Conservation (phyloP, 2,797 vertebrate species). For the Limosa lapponica region DNA sequence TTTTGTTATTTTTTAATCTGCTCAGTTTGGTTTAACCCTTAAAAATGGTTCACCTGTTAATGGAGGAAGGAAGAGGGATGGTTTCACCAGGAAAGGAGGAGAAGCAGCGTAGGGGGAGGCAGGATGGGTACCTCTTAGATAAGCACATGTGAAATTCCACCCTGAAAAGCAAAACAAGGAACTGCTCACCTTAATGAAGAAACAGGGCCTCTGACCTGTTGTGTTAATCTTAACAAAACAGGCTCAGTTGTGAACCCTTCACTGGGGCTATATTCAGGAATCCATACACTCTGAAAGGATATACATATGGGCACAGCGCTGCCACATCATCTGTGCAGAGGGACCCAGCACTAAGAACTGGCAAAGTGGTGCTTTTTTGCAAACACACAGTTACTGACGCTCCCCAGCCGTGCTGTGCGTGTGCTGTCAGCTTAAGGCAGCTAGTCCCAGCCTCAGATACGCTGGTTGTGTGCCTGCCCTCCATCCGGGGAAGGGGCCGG, state of each 20-base stretch:
- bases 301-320: not conserved
- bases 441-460: not conserved
- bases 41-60: not conserved
- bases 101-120: accelerated
- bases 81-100: not conserved
- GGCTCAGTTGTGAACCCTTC: not conserved
- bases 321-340: accelerated
- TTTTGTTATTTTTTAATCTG: not conserved
- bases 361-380: not conserved
- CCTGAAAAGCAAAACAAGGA: not conserved
- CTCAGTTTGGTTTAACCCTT: not conserved
- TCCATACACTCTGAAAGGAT: not conserved
- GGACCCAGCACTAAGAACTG: accelerated
- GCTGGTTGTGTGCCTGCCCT: not conserved
- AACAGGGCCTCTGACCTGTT: not conserved
- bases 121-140: not conserved
- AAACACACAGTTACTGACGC: not conserved
- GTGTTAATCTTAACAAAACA: not conserved
- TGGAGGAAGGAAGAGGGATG: not conserved
- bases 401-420: accelerated
- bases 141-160: not conserved
- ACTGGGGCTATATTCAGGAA: not conserved
- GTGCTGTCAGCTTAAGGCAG: not conserved
- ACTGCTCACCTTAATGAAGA: not conserved
- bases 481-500: not conserved